Percentiles rank a stretch among this genome's conserved stretches.
These are phyloP conservation scores for Epizoanthus illoricatus DNA, from an alignment of 92 coral and sea anemone species.

Conservation along the genomic window DNA sequence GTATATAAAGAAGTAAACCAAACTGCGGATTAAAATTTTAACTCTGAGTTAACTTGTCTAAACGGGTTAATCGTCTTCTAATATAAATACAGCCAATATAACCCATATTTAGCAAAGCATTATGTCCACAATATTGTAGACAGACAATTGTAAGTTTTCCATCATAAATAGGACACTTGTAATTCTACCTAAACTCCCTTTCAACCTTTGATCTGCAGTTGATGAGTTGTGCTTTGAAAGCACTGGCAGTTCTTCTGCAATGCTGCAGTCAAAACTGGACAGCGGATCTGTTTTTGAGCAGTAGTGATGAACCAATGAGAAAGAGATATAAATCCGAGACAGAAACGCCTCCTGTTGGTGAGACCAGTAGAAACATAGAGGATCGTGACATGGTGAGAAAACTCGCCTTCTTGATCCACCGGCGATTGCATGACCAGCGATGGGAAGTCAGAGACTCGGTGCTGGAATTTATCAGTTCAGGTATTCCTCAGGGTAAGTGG, in stretches of 20 bases:
- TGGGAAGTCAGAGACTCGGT: conserved; percentile 87
- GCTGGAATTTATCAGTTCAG: conserved; percentile 67
- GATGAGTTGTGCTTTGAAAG: conserved; percentile 49
- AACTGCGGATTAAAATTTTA: no score
- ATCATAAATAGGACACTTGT: no score
- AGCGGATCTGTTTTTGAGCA: conserved; percentile 33
- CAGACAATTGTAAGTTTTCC: no score
- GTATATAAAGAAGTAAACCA: no score
- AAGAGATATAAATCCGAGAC: not conserved
- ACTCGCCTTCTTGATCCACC: conserved; percentile 63
- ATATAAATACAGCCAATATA: no score
- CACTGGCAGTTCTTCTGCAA: conserved; percentile 31
- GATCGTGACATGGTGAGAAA: conserved; percentile 26
- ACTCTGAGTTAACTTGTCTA: no score
- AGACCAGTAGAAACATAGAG: not conserved
- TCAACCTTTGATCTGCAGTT: conserved; percentile 11
- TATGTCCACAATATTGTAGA: no score
- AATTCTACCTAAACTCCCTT: not conserved
- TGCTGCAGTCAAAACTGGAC: conserved; percentile 23
- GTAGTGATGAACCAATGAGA: conserved; percentile 10
- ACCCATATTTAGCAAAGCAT: no score
- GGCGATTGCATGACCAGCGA: conserved; percentile 70
- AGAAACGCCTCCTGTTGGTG: not conserved
- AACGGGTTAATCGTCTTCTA: no score
- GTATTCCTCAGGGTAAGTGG: conserved; percentile 38